Evolutionary conservation across 2,888 invertebrate species (phyloP), one percentile per base, ranked within the genome.

Genomic region (Tiphia femorata): DNA sequence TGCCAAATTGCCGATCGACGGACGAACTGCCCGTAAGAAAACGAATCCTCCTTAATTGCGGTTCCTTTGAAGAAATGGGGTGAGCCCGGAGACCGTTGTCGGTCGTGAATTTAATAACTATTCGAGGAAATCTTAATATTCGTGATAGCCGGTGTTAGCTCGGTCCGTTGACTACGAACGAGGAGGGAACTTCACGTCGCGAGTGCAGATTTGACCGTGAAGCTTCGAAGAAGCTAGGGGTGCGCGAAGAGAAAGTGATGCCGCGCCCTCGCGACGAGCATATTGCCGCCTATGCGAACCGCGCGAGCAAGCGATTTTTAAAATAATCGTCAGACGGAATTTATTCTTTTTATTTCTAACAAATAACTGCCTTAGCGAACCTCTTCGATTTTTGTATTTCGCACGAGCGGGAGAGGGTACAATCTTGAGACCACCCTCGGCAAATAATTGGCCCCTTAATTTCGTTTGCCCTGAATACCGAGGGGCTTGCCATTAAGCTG

Each of bases 1-100:
- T 49, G 40, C 44, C 38, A 53, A 50, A 59, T 57, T 51, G 51
- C 21, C 57, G 57, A 59, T 59, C 56, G 41, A 37, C 37, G 16
- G 27, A 5, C 40, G 51, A 43, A 57, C 25, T 52, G 43, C 5
- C 20, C 51, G 47, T 48, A 46, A 62, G 55, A 57, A 61, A 58
- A 47, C 44, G 48, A 52, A 62, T 48, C 49, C 49, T 53, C 49
- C 58, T 53, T 57, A 59, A 59, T 59, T 60, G 60, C 53, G 53
- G 58, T 66, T 62, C 52, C 43, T 62, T 37, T 40, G 33, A 30
- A n/a, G n/a, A n/a, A n/a, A n/a, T n/a, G 48, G 27, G 40, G 20
- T 7, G 10, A 10, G 1, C 17, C n/a, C 6, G 37, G 8, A 16
- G n/a, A 14, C 8, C 35, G 33, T 33, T 33, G 33, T 2, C 12